These are phyloP conservation scores for Drosophila ercepeae DNA, from an alignment of 1,140 invertebrate genomes.

Conservation along the genomic window DNA sequence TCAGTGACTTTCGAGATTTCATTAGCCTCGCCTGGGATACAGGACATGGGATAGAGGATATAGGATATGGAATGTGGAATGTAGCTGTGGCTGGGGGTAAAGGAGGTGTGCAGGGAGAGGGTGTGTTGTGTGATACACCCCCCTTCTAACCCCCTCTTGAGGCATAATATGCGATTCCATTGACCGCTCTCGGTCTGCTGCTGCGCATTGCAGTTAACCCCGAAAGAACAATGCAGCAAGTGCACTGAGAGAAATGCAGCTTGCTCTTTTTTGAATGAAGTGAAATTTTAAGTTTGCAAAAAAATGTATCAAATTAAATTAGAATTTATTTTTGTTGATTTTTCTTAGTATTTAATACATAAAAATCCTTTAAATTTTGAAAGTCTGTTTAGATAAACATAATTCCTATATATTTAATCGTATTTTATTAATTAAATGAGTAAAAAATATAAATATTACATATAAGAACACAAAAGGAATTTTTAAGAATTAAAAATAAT, in stretches of 20 bases:
- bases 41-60: not conserved
- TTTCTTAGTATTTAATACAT: too few relatives aligned
- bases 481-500: too few relatives aligned
- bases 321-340: not conserved
- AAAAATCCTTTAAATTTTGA: too few relatives aligned
- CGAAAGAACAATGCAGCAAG: constrained; percentile 73
- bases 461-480: too few relatives aligned
- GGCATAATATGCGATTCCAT: constrained; percentile 38
- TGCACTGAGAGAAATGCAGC: constrained; percentile 21
- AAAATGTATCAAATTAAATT: not conserved
- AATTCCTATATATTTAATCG: too few relatives aligned
- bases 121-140: not conserved
- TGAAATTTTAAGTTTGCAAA: too few relatives aligned
- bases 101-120: not conserved
- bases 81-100: not conserved
- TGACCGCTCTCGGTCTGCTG: constrained; percentile 47
- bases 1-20: constrained; percentile 29
- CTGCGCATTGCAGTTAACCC: constrained; percentile 79
- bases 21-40: constrained; percentile 25
- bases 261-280: too few relatives aligned
- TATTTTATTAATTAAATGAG: too few relatives aligned
- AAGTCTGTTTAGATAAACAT: too few relatives aligned
- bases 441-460: too few relatives aligned
- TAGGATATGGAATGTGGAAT: not conserved
- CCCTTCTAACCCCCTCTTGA: constrained; percentile 2